Evolutionary conservation across 2,113 vertebrate genomes (phyloP), one percentile per base, ranked within the genome.

Genomic region (Odobenus rosmarus): DNA sequence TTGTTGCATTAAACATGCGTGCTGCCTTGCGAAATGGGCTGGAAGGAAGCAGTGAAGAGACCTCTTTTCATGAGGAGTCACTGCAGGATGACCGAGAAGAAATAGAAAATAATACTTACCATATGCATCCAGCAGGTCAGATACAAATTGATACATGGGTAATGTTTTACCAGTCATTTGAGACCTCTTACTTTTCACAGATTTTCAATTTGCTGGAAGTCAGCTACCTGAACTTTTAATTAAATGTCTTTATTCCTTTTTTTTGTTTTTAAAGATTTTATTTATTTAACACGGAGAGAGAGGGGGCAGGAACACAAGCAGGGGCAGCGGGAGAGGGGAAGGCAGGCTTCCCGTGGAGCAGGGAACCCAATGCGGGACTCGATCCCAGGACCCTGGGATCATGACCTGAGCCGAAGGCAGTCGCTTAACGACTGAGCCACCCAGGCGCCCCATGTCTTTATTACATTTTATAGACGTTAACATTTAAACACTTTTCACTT

Each of bases 11-110:
- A 71, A 99, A 99, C 67, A 98, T 99, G 98, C 98, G 99, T 46
- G 96, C 76, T n/a, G 96, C 98, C 1, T 55, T 99, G 88, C 96
- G 99, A 23, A 99, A 99, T 3, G 99, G 99, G 0, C 98, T 99
- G 90, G 99, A 99, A 97, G 99, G 99, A 98, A 99, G 99, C 98
- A 99, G 99, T 1, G 99, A 99, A 42, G 99, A 99, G 0, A 97
- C 99, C 0, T 99, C 99, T 3, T 98, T 99, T 24, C 99, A 99
- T 0, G 99, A 99, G 3, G 99, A 99, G 57, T 99, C 99, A 61
- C 96, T 99, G 92, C 99, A 99, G 95, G 99, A 99, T 28, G 99
- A 99, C 3, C 93, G 98, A 0, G 99, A 99, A 1, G 99, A 99
- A 88, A 98, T 99, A 97, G 84, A 97, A 0, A 99, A 99, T 10